Evolutionary conservation across 2,888 invertebrate genomes (phyloP), one percentile per base, ranked within the genome.

Genomic region (Macrophya alboannulata): DNA sequence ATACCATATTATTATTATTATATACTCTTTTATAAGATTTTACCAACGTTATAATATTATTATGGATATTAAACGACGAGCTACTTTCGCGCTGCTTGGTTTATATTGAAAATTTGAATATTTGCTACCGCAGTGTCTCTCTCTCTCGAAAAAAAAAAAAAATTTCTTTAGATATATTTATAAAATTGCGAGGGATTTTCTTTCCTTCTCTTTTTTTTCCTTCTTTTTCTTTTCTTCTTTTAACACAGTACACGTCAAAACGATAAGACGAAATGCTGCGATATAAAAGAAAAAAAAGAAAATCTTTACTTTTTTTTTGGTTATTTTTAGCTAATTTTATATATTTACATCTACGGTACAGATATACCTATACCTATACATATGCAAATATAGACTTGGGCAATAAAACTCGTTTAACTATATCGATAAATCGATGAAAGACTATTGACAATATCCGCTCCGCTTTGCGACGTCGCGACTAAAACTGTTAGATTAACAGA

Each of bases 401-500:
- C n/a, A 8, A 55, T 55, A 55, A 62, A 62, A 62, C 62, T 62
- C 9, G 21, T 62, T 25, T 25, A 25, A 25, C 12, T 62, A 25
- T 62, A 25, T 25, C 62, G 62, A 62, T 62, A 21, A 62, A 62
- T 62, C 62, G 62, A 62, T 62, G 25, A 25, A 62, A 25, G 21
- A 62, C 25, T 62, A 21, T 62, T 62, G 9, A 25, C 25, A 12
- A 25, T 62, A 62, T 25, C 62, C 12, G 25, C 25, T 62, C 62
- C 25, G 62, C 62, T 62, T 62, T 62, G 62, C 62, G 62, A 62
- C 25, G 25, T 62, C 62, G 62, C 62, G 55, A 55, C 55, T 55
- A 55, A 55, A 55, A 55, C 55, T 55, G 9, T 43, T n/a, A n/a
- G 55, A 17, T 55, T n/a, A n/a, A n/a, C n/a, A n/a, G n/a, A n/a